These are phyloP conservation scores for Dioctria linearis DNA, from an alignment of 2,888 invertebrate species.

Conservation along the genomic window DNA sequence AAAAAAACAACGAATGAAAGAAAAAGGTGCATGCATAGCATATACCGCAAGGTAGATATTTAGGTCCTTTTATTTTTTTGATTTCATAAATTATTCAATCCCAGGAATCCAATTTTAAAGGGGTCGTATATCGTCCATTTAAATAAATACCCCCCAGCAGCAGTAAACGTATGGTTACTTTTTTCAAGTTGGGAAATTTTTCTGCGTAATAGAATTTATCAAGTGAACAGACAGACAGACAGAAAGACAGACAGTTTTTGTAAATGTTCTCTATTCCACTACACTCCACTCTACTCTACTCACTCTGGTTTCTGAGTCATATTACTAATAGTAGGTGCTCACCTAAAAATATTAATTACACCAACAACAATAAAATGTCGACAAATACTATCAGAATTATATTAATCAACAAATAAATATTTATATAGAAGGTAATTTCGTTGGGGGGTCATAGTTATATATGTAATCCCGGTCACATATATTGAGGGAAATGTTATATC, in stretches of 20 bases:
- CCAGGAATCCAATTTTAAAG: slow-evolving; percentile 36
- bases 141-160: slow-evolving; percentile 9
- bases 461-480: neutral
- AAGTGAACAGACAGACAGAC: no score
- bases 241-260: neutral
- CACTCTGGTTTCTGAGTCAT: no score
- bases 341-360: slow-evolving; percentile 46
- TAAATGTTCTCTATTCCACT: slow-evolving; percentile 8
- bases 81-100: slow-evolving; percentile 41
- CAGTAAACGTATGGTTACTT: slow-evolving; percentile 10
- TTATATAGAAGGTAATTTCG: slow-evolving; percentile 32
- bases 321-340: neutral
- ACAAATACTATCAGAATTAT: slow-evolving; percentile 46
- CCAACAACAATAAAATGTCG: slow-evolving; percentile 46
- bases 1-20: neutral
- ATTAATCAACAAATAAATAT: slow-evolving; percentile 57
- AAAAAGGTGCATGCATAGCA: neutral
- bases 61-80: slow-evolving; percentile 20
- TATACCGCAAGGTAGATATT: slow-evolving; percentile 41
- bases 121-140: slow-evolving; percentile 38
- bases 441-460: neutral
- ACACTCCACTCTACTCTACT: neutral
- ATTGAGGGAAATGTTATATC: slow-evolving; percentile 29
- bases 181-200: neutral
- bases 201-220: neutral